These are phyloP conservation scores for Hydrocynus forskahlii DNA, from an alignment of 2,797 vertebrate species.

Conservation along the genomic window DNA sequence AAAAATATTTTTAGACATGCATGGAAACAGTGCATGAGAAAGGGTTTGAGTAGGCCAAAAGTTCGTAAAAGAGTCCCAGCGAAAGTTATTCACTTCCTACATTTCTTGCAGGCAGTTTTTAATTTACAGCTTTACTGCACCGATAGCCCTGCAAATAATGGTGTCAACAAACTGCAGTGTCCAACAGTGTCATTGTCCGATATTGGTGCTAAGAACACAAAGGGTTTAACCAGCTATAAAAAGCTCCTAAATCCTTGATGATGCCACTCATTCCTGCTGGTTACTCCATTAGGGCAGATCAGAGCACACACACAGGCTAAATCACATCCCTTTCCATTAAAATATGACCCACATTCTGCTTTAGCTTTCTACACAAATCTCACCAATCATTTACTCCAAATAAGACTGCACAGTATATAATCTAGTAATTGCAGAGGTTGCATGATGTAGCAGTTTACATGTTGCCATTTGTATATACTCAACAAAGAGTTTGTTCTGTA, in stretches of 20 bases:
- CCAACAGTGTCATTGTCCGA: constrained; percentile 1
- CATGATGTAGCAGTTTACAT: no score
- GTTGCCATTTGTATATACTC: no score
- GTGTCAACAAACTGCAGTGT: constrained; percentile 21
- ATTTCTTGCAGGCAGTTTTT: neutral
- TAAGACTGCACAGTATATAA: no score
- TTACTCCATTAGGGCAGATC: constrained; percentile 23
- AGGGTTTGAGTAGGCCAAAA: neutral
- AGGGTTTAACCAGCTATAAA: constrained; percentile 28
- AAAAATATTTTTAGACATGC: neutral
- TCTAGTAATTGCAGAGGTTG: no score
- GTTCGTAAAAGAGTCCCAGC: neutral
- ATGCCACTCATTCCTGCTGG: constrained; percentile 31
- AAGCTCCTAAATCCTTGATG: constrained; percentile 21
- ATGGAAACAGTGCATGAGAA: neutral
- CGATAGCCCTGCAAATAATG: constrained; percentile 16
- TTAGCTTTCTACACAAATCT: neutral
- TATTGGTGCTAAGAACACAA: constrained; percentile 11
- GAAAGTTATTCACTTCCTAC: neutral
- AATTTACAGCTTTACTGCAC: neutral
- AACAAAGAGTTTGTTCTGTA: no score
- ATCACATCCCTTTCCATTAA: constrained; percentile 17
- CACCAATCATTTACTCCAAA: neutral
- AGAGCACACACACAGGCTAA: constrained; percentile 1
- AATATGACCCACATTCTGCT: constrained; percentile 1